Conservation (phyloP, 37 sponge, comb jelly and placozoan genomes). For the Hexactinellida sp. region DNA sequence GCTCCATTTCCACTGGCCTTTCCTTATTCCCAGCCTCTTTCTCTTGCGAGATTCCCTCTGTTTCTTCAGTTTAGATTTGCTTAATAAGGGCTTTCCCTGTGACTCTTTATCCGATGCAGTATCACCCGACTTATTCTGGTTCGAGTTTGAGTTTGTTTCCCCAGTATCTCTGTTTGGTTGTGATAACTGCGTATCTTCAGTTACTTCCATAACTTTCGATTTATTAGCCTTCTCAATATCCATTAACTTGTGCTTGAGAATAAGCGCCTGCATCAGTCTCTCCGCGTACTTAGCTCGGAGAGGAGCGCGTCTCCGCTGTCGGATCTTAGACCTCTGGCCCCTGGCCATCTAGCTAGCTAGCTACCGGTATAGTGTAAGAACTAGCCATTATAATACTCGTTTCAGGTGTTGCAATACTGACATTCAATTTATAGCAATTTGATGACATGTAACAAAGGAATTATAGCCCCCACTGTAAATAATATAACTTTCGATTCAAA, state of each 20-base stretch:
- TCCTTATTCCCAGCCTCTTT: background rate
- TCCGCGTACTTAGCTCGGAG: background rate
- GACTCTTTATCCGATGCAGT: background rate
- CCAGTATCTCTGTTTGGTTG: background rate
- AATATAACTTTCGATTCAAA: too few species aligned
- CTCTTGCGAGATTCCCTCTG: background rate
- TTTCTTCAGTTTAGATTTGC: background rate
- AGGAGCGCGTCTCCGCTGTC: background rate
- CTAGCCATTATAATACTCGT: too few species aligned
- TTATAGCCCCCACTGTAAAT: too few species aligned
- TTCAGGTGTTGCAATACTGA: too few species aligned
- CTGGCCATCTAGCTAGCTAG: background rate
- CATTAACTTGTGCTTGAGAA: background rate
- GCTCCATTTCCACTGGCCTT: conserved; percentile 11
- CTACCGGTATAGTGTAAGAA: too few species aligned
- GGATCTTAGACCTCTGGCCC: background rate
- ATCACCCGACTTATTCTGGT: background rate
- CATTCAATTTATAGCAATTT: too few species aligned
- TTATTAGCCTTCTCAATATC: background rate
- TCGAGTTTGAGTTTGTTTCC: background rate
- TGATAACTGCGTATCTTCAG: background rate
- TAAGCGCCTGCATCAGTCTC: background rate
- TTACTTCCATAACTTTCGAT: background rate
- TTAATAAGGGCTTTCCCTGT: background rate
- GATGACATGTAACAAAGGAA: too few species aligned